A percentile compares a stretch with the other conserved stretches of the same genome.
These are phyloP conservation scores for Diploptera punctata DNA, from an alignment of 2,888 invertebrate genomes.

Conservation along the genomic window DNA sequence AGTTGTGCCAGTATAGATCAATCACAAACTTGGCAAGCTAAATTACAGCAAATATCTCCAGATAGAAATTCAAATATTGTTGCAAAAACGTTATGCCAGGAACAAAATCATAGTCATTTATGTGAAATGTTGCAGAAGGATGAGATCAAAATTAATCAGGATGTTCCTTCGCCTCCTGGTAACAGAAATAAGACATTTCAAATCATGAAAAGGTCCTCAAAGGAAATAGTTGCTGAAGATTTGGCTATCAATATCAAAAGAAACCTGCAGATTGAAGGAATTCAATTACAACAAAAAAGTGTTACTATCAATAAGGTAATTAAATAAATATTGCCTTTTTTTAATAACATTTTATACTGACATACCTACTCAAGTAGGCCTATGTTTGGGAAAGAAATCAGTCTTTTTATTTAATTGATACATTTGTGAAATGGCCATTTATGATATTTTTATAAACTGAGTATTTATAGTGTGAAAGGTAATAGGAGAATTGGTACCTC, in stretches of 20 bases:
- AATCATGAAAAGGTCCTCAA: constrained; percentile 10
- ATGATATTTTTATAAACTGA: no score
- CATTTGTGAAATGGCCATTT: no score
- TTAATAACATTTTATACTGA: not conserved
- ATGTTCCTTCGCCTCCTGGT: constrained; percentile 9
- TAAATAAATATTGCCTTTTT: not conserved
- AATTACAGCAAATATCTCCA: constrained; percentile 19
- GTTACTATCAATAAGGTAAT: constrained; percentile 49
- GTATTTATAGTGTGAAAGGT: no score
- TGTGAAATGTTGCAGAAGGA: constrained; percentile 34
- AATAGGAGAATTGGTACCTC: no score
- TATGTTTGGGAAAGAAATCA: no score
- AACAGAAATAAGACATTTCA: constrained; percentile 4
- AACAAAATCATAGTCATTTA: constrained; percentile 33
- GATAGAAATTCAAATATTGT: constrained; percentile 37
- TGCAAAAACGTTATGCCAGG: constrained; percentile 1
- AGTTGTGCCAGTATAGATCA: not conserved
- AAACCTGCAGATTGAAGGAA: constrained; percentile 39
- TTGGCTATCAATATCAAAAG: constrained; percentile 18
- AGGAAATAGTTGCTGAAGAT: constrained; percentile 25
- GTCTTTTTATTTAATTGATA: no score
- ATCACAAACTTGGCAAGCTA: constrained; percentile 22
- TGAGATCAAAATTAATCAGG: not conserved
- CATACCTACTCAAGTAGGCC: no score
- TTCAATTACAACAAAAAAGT: constrained; percentile 46